Base-by-base conservation (phyloP, 2,797 vertebrate genomes). In the Mus spretus region DNA sequence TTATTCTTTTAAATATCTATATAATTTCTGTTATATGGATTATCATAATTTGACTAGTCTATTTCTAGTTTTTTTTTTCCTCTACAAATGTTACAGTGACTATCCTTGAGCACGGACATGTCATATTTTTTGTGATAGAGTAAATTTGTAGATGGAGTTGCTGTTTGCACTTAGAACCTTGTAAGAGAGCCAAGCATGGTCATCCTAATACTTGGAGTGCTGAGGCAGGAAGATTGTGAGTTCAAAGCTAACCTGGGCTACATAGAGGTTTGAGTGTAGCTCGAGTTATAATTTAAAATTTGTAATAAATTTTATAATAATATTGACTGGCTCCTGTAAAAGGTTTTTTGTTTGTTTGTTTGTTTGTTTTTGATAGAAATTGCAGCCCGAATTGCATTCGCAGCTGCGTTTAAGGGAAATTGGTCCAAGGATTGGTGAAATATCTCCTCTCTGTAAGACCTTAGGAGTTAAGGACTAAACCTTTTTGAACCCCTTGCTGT, bases 1-100 rank as follows among this genome's bases (percentile, higher is more conserved):
- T 85, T 85, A 74, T 77, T 78, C 15, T 90, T 90, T 74, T 59
- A 85, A 85, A 65, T 55, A 89, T 74, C 14, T 92, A 80, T 31
- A 26, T n/a, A 37, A n/a, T 78, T 92, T 59, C 37, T 59, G 55
- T 37, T 75, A 4, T 40, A 65, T 67, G 57, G 26, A 59, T 79
- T 79, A 28, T 85, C 31, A 85, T 55, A 44, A 88, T 92, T 85
- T 89, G 74, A 57, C 31, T 24, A 74, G 6, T 74, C 14, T 84
- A 85, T 92, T 80, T 63, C 47, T 15, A 84, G 72, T 14, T 44
- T 65, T 79, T 31, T 17, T 26, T 24, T 50, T 34, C 9, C 63
- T 70, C 44, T 92, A 40, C 28, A 47, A 67, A 55, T 34, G n/a
- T 61, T 84, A 37, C 37, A 55, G 20, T 75, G 31, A 90, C 75